Base-by-base conservation (phyloP, 2,113 vertebrate genomes). In the Tragelaphus buxtoni region DNA sequence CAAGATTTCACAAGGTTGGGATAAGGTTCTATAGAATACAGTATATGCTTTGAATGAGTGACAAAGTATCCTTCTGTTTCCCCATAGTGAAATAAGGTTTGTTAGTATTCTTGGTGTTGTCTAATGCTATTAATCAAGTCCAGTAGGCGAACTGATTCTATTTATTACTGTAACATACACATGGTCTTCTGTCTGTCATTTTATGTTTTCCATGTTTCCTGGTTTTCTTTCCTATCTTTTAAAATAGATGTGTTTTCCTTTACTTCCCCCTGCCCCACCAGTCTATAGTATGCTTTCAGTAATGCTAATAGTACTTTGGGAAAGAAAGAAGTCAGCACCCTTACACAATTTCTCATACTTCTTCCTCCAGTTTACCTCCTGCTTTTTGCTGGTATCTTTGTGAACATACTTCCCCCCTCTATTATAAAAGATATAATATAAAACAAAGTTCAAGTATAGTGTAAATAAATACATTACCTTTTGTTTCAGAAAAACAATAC, bases 401-500 rank as follows among this genome's bases (percentile, higher is more conserved):
- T 56, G 6, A 58, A 86, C 7, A 42, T 49, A 20, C 77, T 85
- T 79, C 3, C 10, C 45, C 17, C 22, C 35, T 77, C 39, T 55
- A 51, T 63, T 76, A 30, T 39, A 82, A 53, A 58, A 82, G 2
- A 49, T 26, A 49, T 77, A 80, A 81, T 26, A 92, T 16, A 90
- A 95, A 94, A 74, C 28, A 77, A 83, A 89, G 88, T 90, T 95
- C n/a, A 94, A 95, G 4, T 20, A 69, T 9, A 65, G 58, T 77
- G 2, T 18, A 83, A 61, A 42, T 82, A 88, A 76, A 28, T 79
- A 56, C n/a, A 42, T 42, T 51, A 80, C 12, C 12, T 65, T 90
- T 60, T 63, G 69, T 93, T 95, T 95, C 30, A 74, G 65, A 49
- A 60, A 90, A 90, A 55, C 6, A 69, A 49, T 79, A 79, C 76